Conservation (phyloP, 1,140 invertebrate species). For the Drosophila pruinosa region DNA sequence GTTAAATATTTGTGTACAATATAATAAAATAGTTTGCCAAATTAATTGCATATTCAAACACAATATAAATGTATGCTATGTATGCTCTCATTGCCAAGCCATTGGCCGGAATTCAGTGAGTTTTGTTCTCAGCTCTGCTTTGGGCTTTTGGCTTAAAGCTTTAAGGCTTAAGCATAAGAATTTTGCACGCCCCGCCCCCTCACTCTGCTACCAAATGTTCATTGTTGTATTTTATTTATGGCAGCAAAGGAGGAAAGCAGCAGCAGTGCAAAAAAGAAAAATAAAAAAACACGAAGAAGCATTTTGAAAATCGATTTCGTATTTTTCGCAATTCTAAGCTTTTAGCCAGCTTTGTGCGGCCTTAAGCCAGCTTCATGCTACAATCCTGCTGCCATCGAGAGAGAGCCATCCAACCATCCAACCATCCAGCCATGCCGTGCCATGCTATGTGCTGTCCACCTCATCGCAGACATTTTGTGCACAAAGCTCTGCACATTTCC, state of each 20-base stretch:
- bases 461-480: slow-evolving; percentile 66
- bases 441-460: slow-evolving; percentile 8
- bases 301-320: slow-evolving; percentile 45
- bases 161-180: slow-evolving; percentile 22
- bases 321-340: slow-evolving; percentile 45
- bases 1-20: too few relatives aligned
- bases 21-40: too few relatives aligned
- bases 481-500: slow-evolving; percentile 76
- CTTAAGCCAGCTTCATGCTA: slow-evolving; percentile 40
- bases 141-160: slow-evolving; percentile 21
- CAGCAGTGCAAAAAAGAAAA: not conserved
- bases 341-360: slow-evolving; percentile 47
- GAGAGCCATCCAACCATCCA: not conserved
- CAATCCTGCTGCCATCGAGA: slow-evolving; percentile 30
- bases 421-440: not conserved
- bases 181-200: not conserved
- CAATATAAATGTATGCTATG: not conserved
- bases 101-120: not conserved
- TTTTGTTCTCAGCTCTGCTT: slow-evolving; percentile 8
- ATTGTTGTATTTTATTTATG: slow-evolving; percentile 52
- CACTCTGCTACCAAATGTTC: not conserved
- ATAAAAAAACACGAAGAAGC: slow-evolving; percentile 3
- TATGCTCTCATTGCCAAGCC: not conserved
- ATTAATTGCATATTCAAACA: too few relatives aligned
- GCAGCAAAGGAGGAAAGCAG: slow-evolving; percentile 23